A percentile compares a stretch with the other conserved stretches of the same genome.
Evolutionary conservation across 2,113 vertebrate genomes (phyloP).

Genomic region (Stercorarius parasiticus): DNA sequence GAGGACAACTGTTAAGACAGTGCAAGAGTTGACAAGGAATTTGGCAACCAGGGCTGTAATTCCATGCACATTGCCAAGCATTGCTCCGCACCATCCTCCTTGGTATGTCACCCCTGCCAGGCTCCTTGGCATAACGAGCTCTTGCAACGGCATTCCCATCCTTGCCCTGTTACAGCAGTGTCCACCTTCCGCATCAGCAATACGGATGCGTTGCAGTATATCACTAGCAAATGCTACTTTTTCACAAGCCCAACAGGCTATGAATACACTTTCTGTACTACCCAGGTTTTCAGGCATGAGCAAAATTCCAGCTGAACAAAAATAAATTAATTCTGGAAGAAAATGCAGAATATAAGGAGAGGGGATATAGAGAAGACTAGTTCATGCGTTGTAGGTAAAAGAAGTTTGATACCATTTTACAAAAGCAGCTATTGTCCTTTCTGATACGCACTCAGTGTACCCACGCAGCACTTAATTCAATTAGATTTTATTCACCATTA

Average conservation of each 20-base stretch:
- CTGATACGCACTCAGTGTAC: background rate
- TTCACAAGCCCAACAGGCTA: background rate
- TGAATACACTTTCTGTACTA: background rate
- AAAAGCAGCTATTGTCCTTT: background rate
- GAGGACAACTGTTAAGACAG: background rate
- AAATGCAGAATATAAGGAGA: background rate
- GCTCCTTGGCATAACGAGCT: background rate
- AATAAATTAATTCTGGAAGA: background rate
- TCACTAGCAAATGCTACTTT: background rate
- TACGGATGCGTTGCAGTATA: background rate
- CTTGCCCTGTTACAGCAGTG: background rate
- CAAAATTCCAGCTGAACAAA: background rate
- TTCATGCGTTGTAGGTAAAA: background rate
- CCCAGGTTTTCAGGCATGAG: background rate
- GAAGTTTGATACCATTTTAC: background rate
- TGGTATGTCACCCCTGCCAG: background rate
- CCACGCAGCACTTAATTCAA: background rate
- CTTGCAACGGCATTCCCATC: background rate
- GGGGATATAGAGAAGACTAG: background rate
- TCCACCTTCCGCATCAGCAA: background rate
- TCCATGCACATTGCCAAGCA: background rate
- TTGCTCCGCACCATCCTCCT: fast-evolving
- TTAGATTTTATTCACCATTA: background rate
- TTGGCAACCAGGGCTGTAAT: background rate
- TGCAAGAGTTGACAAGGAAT: background rate